phyloP scores from a whole-genome alignment of 2,888 invertebrate genomes.

The Phoenoteleia sp. region DNA sequence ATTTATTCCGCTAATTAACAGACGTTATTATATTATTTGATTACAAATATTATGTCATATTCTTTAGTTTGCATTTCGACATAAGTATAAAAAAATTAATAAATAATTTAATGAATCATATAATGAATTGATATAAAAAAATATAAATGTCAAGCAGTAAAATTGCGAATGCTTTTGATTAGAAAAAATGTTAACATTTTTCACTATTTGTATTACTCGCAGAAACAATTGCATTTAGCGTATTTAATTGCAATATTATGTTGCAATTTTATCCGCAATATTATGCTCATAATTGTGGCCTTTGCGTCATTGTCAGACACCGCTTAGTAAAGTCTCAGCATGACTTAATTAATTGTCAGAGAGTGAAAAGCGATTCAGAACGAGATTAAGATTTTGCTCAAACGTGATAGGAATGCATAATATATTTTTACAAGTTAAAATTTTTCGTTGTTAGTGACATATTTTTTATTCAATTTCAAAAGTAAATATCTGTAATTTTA shows the following conservation, averaged over 20 bases:
- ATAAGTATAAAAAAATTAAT: constrained; percentile 26
- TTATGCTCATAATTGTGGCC: constrained; percentile 47
- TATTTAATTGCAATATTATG: constrained; percentile 40
- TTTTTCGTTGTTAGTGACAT: constrained; percentile 80
- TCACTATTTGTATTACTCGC: constrained; percentile 18
- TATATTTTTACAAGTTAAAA: background rate
- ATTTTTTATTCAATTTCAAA: too few species aligned
- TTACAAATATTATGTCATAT: background rate
- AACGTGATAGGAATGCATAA: constrained; percentile 27
- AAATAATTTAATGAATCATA: constrained; percentile 24
- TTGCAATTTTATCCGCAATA: constrained; percentile 43
- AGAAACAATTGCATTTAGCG: constrained; percentile 30
- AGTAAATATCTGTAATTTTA: too few species aligned
- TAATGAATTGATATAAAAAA: constrained; percentile 7
- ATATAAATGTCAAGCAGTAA: constrained; percentile 36
- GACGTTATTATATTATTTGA: constrained; percentile 6
- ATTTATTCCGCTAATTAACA: background rate
- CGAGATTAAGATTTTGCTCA: constrained; percentile 44
- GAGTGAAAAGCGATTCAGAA: constrained; percentile 43
- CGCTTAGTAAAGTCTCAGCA: constrained; percentile 26
- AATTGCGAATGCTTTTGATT: background rate
- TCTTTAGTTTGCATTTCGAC: constrained; percentile 6
- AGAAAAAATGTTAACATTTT: constrained; percentile 12
- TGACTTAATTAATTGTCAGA: constrained; percentile 54
- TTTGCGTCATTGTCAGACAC: constrained; percentile 53